phyloP scores from a whole-genome alignment of 2,888 invertebrate species.

The Lepidochrysops patricia region DNA sequence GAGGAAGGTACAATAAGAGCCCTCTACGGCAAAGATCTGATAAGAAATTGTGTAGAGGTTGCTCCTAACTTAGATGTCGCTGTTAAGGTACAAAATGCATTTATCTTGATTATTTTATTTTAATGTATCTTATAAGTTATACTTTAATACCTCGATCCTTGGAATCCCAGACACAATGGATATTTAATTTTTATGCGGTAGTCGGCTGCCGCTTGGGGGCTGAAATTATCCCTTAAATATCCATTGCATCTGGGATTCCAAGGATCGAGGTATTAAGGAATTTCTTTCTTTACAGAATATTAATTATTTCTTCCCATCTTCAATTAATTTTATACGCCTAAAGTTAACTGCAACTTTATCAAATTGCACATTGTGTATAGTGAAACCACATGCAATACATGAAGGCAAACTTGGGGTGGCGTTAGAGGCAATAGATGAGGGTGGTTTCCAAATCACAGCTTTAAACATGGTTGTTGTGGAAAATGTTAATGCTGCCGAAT shows the following conservation, averaged over 20 bases:
- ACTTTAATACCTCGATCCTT: too few species aligned
- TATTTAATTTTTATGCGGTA: too few species aligned
- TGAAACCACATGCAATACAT: conserved; percentile 92
- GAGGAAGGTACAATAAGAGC: conserved; percentile 78
- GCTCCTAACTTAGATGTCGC: conserved; percentile 74
- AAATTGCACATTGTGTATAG: conserved; percentile 85
- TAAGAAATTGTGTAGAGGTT: conserved; percentile 81
- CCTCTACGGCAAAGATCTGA: conserved; percentile 78
- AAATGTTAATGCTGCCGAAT: conserved; percentile 89
- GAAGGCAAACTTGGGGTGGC: conserved; percentile 83
- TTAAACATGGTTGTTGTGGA: conserved; percentile 87
- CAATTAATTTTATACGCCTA: conserved; percentile 46
- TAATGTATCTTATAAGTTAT: too few species aligned
- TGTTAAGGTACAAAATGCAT: conserved; percentile 44
- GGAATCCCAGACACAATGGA: too few species aligned
- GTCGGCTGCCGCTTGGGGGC: too few species aligned
- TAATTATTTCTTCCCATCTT: conserved; percentile 77
- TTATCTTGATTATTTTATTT: background rate
- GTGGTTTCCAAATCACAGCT: conserved; percentile 85
- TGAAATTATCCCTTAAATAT: too few species aligned
- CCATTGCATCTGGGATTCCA: too few species aligned
- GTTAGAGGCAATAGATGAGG: conserved; percentile 79
- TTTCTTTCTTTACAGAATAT: conserved; percentile 58
- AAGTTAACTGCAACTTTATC: conserved; percentile 73
- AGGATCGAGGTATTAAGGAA: background rate